These are phyloP conservation scores for Aleiodes testaceus DNA, from an alignment of 2,888 invertebrate species.

Conservation along the genomic window DNA sequence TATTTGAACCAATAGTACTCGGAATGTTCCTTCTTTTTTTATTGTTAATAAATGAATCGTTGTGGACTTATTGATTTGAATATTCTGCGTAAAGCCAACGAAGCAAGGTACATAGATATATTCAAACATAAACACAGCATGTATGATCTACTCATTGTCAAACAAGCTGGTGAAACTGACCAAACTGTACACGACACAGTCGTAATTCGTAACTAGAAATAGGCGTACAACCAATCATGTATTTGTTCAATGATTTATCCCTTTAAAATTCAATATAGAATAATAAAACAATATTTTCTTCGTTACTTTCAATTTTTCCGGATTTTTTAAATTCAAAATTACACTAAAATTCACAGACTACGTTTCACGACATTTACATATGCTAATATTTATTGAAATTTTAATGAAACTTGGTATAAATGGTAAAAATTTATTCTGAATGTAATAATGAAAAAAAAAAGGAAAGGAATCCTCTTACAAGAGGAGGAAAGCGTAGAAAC, in stretches of 20 bases:
- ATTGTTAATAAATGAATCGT: neutral
- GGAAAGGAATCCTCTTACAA: no score
- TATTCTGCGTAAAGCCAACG: neutral
- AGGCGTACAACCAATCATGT: constrained; percentile 38
- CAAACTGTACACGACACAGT: constrained; percentile 47
- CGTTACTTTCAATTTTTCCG: no score
- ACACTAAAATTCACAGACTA: no score
- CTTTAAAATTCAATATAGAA: no score
- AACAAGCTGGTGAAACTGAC: constrained; percentile 25
- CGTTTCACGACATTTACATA: no score
- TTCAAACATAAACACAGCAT: constrained; percentile 37
- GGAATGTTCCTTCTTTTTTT: neutral
- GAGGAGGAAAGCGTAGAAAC: no score
- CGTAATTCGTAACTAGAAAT: constrained; percentile 51
- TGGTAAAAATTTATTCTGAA: neutral
- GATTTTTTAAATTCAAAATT: no score
- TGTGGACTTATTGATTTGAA: constrained; percentile 18
- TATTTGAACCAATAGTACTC: no score
- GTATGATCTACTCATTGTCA: constrained; percentile 26
- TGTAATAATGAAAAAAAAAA: neutral
- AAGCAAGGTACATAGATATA: constrained; percentile 4
- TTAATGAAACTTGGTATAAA: neutral
- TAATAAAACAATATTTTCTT: no score
- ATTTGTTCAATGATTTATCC: no score
- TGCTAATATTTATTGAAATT: constrained; percentile 28